A percentile compares a stretch with the other conserved stretches of the same genome.
Conservation (phyloP, 2,797 vertebrate species). For the Mionectes olivaceus region DNA sequence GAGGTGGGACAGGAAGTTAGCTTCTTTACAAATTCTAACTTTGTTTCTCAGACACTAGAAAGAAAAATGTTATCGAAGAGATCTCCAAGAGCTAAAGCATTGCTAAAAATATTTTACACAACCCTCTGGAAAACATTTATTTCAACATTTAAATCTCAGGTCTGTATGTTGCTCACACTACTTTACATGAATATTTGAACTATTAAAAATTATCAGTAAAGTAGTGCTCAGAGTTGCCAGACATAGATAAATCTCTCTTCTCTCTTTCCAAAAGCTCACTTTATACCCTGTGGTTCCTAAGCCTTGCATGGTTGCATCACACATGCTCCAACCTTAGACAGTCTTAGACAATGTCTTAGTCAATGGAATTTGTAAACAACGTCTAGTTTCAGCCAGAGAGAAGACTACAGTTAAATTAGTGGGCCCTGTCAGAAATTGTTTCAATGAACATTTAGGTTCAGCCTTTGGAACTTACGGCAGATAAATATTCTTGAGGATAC, state of each 20-base stretch:
- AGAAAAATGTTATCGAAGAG: background rate
- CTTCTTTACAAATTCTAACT: background rate
- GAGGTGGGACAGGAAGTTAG: background rate
- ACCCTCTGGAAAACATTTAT: background rate
- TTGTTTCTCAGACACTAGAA: background rate
- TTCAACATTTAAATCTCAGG: background rate
- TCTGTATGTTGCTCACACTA: background rate
- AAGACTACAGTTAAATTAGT: background rate
- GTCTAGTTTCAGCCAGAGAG: background rate
- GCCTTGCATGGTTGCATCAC: rapidly evolving
- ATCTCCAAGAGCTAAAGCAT: background rate
- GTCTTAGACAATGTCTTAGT: background rate
- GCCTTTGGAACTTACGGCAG: background rate
- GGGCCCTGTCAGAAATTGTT: background rate
- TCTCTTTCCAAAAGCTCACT: background rate
- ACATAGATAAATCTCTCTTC: background rate
- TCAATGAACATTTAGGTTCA: background rate
- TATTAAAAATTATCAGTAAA: background rate
- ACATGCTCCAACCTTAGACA: rapidly evolving
- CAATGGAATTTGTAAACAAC: background rate
- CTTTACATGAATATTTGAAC: background rate
- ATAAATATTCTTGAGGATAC: background rate
- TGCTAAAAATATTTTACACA: background rate
- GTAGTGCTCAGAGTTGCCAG: background rate
- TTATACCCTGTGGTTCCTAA: background rate